phyloP scores from a whole-genome alignment of 2,888 invertebrate genomes.

The Augochlorella aurata region DNA sequence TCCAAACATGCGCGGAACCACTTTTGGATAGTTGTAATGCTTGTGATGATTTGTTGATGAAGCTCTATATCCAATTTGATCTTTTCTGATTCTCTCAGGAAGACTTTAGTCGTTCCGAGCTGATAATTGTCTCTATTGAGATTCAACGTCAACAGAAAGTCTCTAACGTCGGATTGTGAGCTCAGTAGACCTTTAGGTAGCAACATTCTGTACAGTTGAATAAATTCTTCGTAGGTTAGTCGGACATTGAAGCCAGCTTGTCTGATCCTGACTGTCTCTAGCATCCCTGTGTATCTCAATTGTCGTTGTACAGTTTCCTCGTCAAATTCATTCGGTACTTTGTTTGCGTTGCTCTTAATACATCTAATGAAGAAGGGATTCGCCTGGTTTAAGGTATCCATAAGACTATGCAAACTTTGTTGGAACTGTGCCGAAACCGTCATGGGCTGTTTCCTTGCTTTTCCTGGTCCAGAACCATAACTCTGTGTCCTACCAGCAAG shows the following conservation, averaged over 20 bases:
- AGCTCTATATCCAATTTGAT: slow-evolving; percentile 94
- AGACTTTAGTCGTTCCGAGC: slow-evolving; percentile 93
- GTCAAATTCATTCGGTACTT: slow-evolving; percentile 95
- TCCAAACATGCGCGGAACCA: slow-evolving; percentile 94
- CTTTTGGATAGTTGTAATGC: slow-evolving; percentile 94
- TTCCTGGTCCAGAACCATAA: slow-evolving; percentile 82
- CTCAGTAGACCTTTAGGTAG: slow-evolving; percentile 93
- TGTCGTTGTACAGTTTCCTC: slow-evolving; percentile 95
- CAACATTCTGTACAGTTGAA: slow-evolving; percentile 94
- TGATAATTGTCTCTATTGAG: slow-evolving; percentile 96
- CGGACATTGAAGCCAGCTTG: slow-evolving; percentile 98
- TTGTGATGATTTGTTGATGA: slow-evolving; percentile 96
- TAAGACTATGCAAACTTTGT: slow-evolving; percentile 93
- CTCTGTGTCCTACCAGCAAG: slow-evolving; percentile 89
- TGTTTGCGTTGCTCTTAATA: slow-evolving; percentile 97
- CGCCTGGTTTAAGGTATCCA: slow-evolving; percentile 96
- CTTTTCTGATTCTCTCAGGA: slow-evolving; percentile 96
- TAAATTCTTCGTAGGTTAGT: slow-evolving; percentile 96
- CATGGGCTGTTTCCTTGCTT: slow-evolving; percentile 92
- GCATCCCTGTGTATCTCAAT: slow-evolving; percentile 97
- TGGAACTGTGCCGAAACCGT: slow-evolving; percentile 98
- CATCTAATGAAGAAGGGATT: slow-evolving; percentile 94
- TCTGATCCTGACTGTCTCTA: slow-evolving; percentile 96
- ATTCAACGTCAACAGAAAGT: slow-evolving; percentile 92
- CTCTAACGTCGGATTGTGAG: slow-evolving; percentile 92